Percentiles rank a stretch among this genome's conserved stretches.
phyloP scores from a whole-genome alignment of 1,140 invertebrate genomes.

The Hyphantria cunea region DNA sequence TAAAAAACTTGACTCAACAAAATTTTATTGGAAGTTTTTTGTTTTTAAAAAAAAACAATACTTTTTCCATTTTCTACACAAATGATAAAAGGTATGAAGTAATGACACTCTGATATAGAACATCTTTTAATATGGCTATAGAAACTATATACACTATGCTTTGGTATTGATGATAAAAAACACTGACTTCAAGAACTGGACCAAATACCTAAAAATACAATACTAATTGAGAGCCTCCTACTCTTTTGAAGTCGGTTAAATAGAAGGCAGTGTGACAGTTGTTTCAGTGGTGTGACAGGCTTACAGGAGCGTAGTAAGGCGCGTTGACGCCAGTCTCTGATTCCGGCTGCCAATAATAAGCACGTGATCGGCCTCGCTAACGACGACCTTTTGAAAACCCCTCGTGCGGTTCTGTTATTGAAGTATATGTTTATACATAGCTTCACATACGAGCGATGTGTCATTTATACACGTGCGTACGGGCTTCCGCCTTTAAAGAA shows the following conservation, averaged over 20 bases:
- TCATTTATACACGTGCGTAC: conserved; percentile 22
- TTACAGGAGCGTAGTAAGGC: conserved; percentile 29
- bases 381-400: conserved; percentile 33
- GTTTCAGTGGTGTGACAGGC: conserved; percentile 23
- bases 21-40: too few relatives aligned
- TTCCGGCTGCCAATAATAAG: conserved; percentile 55
- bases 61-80: too few relatives aligned
- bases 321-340: conserved; percentile 52
- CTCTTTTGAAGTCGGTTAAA: too few relatives aligned
- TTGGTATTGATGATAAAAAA: background rate
- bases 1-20: too few relatives aligned
- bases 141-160: too few relatives aligned
- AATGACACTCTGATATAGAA: background rate
- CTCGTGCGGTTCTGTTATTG: conserved; percentile 36
- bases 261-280: conserved; percentile 13
- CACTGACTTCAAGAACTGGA: too few relatives aligned
- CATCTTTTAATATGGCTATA: too few relatives aligned
- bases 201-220: too few relatives aligned
- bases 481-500: background rate
- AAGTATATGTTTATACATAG: conserved; percentile 37
- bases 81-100: background rate
- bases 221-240: too few relatives aligned
- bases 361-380: conserved; percentile 47
- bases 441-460: conserved; percentile 30
- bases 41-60: too few relatives aligned